Base-by-base conservation (phyloP, 2,113 vertebrate genomes). In the Carassius carassius region DNA sequence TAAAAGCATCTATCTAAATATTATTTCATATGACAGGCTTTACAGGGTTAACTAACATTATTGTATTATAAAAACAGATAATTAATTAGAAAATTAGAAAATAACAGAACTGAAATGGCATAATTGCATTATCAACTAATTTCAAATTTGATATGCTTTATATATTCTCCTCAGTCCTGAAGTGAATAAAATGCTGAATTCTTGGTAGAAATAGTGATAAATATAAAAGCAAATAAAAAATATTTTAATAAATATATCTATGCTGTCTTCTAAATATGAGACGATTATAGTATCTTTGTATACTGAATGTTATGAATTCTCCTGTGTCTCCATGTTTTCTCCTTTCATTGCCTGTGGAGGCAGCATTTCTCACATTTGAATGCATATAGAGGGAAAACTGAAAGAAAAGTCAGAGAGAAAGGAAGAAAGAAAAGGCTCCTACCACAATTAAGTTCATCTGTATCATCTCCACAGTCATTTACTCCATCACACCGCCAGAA, bases 401-500 rank as follows among this genome's bases (percentile, higher is more conserved):
- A 47, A 5, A 37, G 19, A 47, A 41, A 44, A 35, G 12, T 44
- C 17, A 29, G 21, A 58, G 17, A 58, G 17, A 35, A 7, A 81
- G 19, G 32, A 54, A 29, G 21, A 3, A 0, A 6, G 17, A 4
- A 3, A 37, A 17, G 0, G 8, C 0, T 92, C 96, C 95, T 87
- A 99, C 98, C 93, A 86, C 98, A 99, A 19, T 92, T 85, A 63
- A 82, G 69, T 89, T 99, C 98, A 0, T 99, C 98, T 0, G 97
- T 97, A 83, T 89, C 81, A 86, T 99, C 98, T 0, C 96, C 97
- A 0, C 98, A 99, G 92, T 99, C 98, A 0, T 98, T 87, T 0
- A 99, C 91, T 0, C 91, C 93, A 4, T 99, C 97, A 0, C 98
- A 99, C 21, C 94, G 74, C 97, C 96, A 99, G 90, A 95, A 97